Evolutionary conservation across 2,113 vertebrate genomes (phyloP).

Genomic region (Burhinus bistriatus): DNA sequence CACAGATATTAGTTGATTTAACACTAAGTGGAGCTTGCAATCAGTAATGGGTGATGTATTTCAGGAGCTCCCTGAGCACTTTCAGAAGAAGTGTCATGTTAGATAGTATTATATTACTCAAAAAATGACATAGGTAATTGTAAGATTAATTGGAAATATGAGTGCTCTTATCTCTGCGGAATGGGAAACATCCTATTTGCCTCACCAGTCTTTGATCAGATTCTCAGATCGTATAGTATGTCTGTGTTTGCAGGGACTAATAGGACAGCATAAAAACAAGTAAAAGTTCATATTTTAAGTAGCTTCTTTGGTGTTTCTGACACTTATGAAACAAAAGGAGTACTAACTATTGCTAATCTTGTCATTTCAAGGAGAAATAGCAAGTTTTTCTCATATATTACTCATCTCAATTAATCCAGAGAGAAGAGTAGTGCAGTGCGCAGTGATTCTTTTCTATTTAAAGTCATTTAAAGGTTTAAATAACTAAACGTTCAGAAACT

Average conservation of each 20-base stretch:
- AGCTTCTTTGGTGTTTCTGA: background rate
- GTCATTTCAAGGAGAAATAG: background rate
- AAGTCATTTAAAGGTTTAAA: background rate
- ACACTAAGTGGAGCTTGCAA: background rate
- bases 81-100: background rate
- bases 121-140: background rate
- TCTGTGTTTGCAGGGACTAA: background rate
- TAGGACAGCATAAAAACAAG: background rate
- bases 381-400: background rate
- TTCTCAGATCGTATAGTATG: background rate
- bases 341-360: background rate
- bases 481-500: background rate
- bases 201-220: background rate
- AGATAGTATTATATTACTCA: background rate
- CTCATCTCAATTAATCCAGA: background rate
- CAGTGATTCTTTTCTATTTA: background rate
- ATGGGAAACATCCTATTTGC: background rate
- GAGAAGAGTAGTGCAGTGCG: background rate
- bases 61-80: background rate
- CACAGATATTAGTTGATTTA: background rate
- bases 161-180: background rate
- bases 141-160: conserved; percentile 1
- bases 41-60: background rate
- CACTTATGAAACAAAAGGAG: background rate
- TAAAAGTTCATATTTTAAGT: background rate